These are phyloP conservation scores for Piprites chloris DNA, from an alignment of 2,113 vertebrate species.

Conservation along the genomic window DNA sequence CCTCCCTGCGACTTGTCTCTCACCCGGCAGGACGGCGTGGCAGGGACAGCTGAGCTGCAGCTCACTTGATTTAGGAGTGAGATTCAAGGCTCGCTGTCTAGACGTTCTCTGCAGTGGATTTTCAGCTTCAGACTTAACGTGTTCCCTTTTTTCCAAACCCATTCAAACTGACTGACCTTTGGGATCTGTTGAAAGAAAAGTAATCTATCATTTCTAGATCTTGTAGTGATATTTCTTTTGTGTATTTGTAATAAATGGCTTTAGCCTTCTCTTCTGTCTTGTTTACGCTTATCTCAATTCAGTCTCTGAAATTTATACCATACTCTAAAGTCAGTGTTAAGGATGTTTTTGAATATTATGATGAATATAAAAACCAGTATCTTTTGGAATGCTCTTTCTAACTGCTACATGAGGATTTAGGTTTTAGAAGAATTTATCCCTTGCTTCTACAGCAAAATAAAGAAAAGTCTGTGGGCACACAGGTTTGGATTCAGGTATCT, in stretches of 20 bases:
- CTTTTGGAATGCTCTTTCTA: not conserved
- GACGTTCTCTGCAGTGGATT: slow-evolving; percentile 38
- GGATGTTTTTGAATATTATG: not conserved
- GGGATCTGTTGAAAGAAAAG: not conserved
- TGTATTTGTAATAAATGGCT: not conserved
- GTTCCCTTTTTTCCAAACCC: not conserved
- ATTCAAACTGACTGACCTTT: not conserved
- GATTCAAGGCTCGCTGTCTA: slow-evolving; percentile 24
- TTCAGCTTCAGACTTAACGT: slow-evolving; percentile 4
- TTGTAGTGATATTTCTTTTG: not conserved
- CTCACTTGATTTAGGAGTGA: slow-evolving; percentile 44
- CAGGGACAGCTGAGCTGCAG: slow-evolving; percentile 13
- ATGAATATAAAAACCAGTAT: not conserved
- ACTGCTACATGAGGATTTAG: not conserved
- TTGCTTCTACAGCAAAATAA: not conserved
- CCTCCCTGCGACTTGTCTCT: not conserved
- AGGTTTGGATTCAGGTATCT: not conserved
- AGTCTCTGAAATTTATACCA: not conserved
- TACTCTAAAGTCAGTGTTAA: not conserved
- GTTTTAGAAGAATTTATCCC: not conserved
- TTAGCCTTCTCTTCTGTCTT: slow-evolving; percentile 1
- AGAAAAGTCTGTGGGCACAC: not conserved
- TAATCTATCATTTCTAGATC: not conserved
- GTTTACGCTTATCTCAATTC: slow-evolving; percentile 10
- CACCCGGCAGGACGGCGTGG: not conserved